These are phyloP conservation scores for Neosilurus mollespiculum DNA, from an alignment of 2,797 vertebrate species.

Conservation along the genomic window DNA sequence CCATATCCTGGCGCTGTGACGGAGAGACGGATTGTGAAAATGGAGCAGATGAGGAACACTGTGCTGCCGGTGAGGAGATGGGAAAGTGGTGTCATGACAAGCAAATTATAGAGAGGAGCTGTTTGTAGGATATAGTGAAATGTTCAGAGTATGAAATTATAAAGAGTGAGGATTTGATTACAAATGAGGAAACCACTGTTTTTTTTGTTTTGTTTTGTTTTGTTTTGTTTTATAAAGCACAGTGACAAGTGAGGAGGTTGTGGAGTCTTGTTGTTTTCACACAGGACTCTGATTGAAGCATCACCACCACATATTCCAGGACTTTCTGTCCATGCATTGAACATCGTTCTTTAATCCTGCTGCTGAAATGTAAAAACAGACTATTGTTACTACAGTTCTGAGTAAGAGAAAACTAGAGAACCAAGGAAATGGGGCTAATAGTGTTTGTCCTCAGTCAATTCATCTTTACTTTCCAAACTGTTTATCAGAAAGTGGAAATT, in stretches of 20 bases:
- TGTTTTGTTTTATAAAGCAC: too few species aligned
- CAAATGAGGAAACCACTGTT: neutral
- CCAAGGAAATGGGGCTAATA: too few species aligned
- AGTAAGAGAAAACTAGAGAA: neutral
- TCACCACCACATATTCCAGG: neutral
- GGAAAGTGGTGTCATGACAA: neutral
- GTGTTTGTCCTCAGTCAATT: neutral
- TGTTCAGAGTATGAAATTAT: neutral
- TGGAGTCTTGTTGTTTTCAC: neutral
- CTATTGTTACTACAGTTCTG: neutral
- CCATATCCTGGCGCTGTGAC: constrained; percentile 93
- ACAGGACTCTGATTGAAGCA: neutral
- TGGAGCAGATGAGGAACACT: constrained; percentile 87
- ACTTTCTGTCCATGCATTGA: neutral
- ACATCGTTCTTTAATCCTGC: neutral
- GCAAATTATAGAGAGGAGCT: neutral
- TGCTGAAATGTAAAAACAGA: neutral
- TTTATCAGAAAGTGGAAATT: neutral
- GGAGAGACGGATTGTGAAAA: constrained; percentile 93
- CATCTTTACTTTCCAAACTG: neutral
- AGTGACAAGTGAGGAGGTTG: neutral
- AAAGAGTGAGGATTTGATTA: neutral
- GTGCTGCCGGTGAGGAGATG: constrained; percentile 79
- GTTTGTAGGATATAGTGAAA: neutral
- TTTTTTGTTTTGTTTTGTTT: too few species aligned